These are phyloP conservation scores for Triplophysa yarkandensis DNA, from an alignment of 2,797 vertebrate species.

Conservation along the genomic window DNA sequence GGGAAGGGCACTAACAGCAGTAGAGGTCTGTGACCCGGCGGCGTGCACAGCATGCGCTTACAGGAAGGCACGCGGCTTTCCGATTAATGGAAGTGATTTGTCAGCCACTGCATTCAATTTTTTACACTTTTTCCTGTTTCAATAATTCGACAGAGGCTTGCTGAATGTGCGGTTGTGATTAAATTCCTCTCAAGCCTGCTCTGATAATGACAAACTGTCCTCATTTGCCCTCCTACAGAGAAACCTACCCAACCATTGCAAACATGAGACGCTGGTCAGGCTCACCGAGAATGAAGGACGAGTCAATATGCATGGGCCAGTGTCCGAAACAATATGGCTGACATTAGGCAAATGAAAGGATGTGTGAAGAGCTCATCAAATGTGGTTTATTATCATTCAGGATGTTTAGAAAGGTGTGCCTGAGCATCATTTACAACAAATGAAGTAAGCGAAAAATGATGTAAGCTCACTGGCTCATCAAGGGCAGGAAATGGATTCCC, in stretches of 20 bases:
- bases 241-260: constrained; percentile 45
- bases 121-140: constrained; percentile 43
- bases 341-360: constrained; percentile 48
- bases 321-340: constrained; percentile 40
- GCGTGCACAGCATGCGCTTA: constrained; percentile 37
- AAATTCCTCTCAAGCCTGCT: constrained; percentile 55
- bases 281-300: constrained; percentile 10
- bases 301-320: constrained; percentile 38
- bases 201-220: constrained; percentile 61
- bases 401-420: constrained; percentile 43
- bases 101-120: constrained; percentile 50
- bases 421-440: constrained; percentile 34
- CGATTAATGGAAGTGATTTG: constrained; percentile 61
- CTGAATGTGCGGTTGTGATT: constrained; percentile 60
- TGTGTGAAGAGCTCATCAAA: constrained; percentile 37
- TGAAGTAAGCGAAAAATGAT: constrained; percentile 41
- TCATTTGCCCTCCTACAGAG: constrained; percentile 51
- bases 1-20: constrained; percentile 41
- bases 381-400: constrained; percentile 48
- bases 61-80: constrained; percentile 38
- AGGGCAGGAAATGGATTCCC: constrained; percentile 30
- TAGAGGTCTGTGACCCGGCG: constrained; percentile 41
- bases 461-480: constrained; percentile 37
- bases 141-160: constrained; percentile 52
- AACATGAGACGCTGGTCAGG: constrained; percentile 27